Conservation (phyloP, 2,888 invertebrate species). For the Glyphotaelius pellucidus region DNA sequence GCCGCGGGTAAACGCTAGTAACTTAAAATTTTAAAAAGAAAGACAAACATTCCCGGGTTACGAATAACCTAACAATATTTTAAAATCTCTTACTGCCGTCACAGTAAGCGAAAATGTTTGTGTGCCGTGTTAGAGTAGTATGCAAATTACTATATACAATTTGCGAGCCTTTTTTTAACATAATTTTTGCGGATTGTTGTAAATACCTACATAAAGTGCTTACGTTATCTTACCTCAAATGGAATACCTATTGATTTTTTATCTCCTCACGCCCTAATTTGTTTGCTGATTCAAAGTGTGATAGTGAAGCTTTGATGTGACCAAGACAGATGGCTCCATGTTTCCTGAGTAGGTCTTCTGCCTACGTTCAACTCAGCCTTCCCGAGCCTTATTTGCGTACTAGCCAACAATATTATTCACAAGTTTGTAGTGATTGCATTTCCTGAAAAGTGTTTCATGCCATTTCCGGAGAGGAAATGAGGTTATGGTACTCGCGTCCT, state of each 20-base stretch:
- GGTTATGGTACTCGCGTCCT: slow-evolving; percentile 36
- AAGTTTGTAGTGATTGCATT: slow-evolving; percentile 39
- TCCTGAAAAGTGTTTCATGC: slow-evolving; percentile 43
- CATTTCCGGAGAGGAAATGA: slow-evolving; percentile 35
- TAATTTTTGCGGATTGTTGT: too few species aligned
- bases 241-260: background rate
- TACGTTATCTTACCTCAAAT: too few species aligned
- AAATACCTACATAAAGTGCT: too few species aligned
- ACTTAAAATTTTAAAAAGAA: too few species aligned
- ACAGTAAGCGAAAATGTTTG: too few species aligned
- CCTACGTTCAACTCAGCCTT: background rate
- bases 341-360: background rate
- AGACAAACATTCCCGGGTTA: too few species aligned
- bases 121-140: too few species aligned
- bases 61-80: too few species aligned
- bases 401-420: background rate
- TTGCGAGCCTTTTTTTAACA: too few species aligned
- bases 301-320: background rate
- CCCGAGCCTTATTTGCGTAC: background rate
- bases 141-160: too few species aligned
- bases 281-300: background rate
- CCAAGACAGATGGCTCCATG: background rate
- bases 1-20: too few species aligned
- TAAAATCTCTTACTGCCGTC: too few species aligned
- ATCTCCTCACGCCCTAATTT: background rate